Evolutionary conservation across 2,888 invertebrate genomes (phyloP), one percentile per base, ranked within the genome.

Genomic region (Spisula solida): DNA sequence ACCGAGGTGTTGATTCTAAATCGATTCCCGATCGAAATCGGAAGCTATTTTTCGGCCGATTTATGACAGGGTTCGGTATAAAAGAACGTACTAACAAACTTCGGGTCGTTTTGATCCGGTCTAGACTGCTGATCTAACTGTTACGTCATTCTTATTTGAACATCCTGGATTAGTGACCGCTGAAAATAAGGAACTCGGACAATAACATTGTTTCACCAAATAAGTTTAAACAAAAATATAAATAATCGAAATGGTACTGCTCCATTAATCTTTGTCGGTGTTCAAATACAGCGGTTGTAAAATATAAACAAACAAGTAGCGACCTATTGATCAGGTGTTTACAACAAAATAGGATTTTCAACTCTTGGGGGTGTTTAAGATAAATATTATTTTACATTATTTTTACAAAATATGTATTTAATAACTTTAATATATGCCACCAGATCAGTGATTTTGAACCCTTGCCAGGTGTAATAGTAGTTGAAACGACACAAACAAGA

Each of bases 121-220:
- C 70, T 70, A 70, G 70, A 70, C 70, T n/a, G 70, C 25, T 70
- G 70, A 70, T 70, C 70, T 70, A 70, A 70, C 70, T 25, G 41
- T 70, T 70, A 29, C 70, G 70, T 70, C 25, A 70, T 25, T 12
- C 29, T 25, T 70, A 29, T 70, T 70, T 70, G 70, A 70, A 14
- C 70, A 31, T 29, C 70, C 29, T 25, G 70, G 70, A 70, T 29
- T 29, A 31, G 70, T 29, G 10, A 25, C 29, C 29, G 25, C 29
- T 41, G 41, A 41, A 70, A 29, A 29, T 29, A 70, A 10, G 25
- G 31, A 14, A 31, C 70, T 25, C n/a, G 12, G 29, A 70, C 29
- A 14, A 25, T 70, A 70, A 70, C 70, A 70, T 29, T 70, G 5
- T n/a, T 29, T 70, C 25, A 12, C 41, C 12, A 29, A 70, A 70